Conservation (phyloP, 2,113 vertebrate genomes). For the Limanda limanda region DNA sequence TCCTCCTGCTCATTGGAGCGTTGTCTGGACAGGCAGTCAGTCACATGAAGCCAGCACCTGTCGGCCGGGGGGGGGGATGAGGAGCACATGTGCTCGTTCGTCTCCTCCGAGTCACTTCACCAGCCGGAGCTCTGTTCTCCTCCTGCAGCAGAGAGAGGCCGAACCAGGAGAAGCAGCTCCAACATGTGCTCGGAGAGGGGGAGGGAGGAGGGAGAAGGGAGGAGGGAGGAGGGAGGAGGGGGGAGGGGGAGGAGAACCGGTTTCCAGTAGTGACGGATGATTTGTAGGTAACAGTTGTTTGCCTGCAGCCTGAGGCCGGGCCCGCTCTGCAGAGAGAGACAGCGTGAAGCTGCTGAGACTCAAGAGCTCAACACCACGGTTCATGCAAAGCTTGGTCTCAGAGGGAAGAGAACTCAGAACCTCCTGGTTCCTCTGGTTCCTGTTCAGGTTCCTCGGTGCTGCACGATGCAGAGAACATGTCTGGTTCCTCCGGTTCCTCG, state of each 20-base stretch:
- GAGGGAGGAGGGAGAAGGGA: constrained; percentile 15
- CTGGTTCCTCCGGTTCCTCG: too few relatives aligned
- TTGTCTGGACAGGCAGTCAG: constrained; percentile 62
- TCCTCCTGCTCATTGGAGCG: constrained; percentile 68
- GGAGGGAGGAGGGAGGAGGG: constrained; percentile 64
- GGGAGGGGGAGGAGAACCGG: constrained; percentile 75
- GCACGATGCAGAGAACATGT: too few relatives aligned
- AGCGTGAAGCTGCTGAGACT: background rate
- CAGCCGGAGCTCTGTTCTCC: background rate
- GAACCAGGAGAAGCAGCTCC: constrained; percentile 4
- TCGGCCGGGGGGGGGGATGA: constrained; percentile 68
- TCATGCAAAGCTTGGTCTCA: too few relatives aligned
- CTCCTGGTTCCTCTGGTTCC: too few relatives aligned
- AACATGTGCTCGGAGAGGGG: constrained; percentile 39
- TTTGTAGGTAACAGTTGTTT: constrained; percentile 81
- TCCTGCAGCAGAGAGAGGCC: background rate
- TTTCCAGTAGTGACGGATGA: constrained; percentile 79
- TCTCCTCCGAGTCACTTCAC: background rate
- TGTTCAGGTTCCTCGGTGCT: too few relatives aligned
- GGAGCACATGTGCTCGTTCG: constrained; percentile 39
- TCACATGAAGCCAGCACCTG: constrained; percentile 85
- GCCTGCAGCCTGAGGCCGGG: constrained; percentile 64
- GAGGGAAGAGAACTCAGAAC: too few relatives aligned
- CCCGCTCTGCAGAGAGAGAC: constrained; percentile 1
- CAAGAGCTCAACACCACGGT: too few relatives aligned